phyloP scores from a whole-genome alignment of 2,797 vertebrate species.

The Alfaro cultratus region DNA sequence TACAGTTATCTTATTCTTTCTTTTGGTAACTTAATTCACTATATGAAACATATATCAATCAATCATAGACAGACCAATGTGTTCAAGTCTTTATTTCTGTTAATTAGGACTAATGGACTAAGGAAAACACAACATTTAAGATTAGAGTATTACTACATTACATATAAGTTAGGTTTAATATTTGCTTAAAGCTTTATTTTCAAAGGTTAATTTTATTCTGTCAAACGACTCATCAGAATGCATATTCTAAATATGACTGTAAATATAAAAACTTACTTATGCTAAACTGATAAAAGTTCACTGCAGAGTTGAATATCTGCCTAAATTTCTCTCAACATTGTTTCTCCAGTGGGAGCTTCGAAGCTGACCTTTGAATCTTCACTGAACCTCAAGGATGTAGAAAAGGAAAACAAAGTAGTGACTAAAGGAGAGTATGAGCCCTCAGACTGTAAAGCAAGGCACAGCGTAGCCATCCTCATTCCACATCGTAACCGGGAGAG shows the following conservation, averaged over 20 bases:
- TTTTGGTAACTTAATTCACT: neutral
- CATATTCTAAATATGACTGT: neutral
- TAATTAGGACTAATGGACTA: neutral
- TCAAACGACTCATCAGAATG: neutral
- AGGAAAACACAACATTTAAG: neutral
- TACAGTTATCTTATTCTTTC: neutral
- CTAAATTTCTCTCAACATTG: constrained; percentile 7
- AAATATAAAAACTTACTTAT: neutral
- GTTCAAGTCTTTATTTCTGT: neutral
- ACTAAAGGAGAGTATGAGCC: constrained; percentile 83
- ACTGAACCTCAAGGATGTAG: constrained; percentile 86
- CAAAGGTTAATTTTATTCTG: neutral
- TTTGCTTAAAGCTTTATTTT: neutral
- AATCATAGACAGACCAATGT: neutral
- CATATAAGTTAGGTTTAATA: neutral
- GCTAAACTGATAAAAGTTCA: neutral
- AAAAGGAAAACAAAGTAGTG: constrained; percentile 83
- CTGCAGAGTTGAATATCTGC: neutral
- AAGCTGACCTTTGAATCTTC: constrained; percentile 85
- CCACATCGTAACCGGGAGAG: constrained; percentile 91
- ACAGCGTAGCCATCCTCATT: constrained; percentile 92
- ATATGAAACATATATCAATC: neutral
- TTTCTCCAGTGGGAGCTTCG: constrained; percentile 81
- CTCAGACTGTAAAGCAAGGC: constrained; percentile 81
- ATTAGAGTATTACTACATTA: neutral